A percentile compares a stretch with the other conserved stretches of the same genome.
phyloP scores from a whole-genome alignment of 2,888 invertebrate species.

The Drosophila birchii region DNA sequence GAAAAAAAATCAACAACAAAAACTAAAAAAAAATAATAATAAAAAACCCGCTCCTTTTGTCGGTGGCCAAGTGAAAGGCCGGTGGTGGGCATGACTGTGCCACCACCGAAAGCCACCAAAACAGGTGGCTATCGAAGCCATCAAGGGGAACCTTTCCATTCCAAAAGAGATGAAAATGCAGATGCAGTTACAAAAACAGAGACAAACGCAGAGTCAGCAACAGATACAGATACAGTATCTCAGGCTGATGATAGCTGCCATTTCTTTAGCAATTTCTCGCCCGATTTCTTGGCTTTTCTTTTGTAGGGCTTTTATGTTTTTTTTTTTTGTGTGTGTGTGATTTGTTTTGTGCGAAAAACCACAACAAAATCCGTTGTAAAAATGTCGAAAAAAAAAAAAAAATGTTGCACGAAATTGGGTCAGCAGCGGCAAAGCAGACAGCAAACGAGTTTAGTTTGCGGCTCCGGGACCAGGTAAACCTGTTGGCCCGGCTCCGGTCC shows the following conservation, averaged over 20 bases:
- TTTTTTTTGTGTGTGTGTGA: conserved; percentile 4
- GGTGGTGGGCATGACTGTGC: conserved; percentile 19
- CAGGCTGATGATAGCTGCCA: not conserved
- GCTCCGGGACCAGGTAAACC: conserved; percentile 59
- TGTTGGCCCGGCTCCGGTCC: conserved; percentile 53
- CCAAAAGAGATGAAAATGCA: conserved; percentile 5
- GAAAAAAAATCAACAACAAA: conserved; percentile 9
- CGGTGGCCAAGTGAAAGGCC: conserved; percentile 65
- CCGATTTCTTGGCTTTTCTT: conserved; percentile 12
- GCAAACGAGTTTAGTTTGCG: conserved; percentile 66
- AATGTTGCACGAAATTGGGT: conserved; percentile 70
- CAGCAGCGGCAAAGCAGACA: conserved; percentile 50
- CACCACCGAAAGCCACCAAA: conserved; percentile 1
- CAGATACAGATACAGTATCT: conserved; percentile 8
- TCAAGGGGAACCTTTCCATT: conserved; percentile 16
- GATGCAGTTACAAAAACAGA: not conserved
- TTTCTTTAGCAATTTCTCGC: conserved; percentile 20
- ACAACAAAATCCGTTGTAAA: conserved; percentile 50
- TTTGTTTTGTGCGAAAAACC: conserved; percentile 53
- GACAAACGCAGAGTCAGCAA: not conserved
- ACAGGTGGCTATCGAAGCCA: conserved; percentile 29
- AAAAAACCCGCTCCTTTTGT: conserved; percentile 27
- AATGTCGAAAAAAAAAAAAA: conserved; percentile 61
- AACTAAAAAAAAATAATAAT: conserved; percentile 3
- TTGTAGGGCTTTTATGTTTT: conserved; percentile 16